phyloP scores from a whole-genome alignment of 2,113 vertebrate genomes.

The Catagonus wagneri region DNA sequence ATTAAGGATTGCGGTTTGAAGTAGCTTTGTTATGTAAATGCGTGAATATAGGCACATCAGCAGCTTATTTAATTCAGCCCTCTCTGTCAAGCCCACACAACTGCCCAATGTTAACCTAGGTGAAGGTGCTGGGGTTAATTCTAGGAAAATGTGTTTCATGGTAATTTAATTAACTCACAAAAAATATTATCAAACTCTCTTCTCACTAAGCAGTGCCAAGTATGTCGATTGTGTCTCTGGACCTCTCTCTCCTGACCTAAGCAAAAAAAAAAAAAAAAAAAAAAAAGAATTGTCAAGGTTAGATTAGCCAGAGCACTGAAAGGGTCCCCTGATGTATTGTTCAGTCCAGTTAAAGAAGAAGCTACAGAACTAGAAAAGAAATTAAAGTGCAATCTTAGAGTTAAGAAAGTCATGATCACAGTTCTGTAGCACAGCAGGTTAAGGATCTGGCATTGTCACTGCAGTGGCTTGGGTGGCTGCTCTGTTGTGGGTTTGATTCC shows the following conservation, averaged over 20 bases:
- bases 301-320: neutral
- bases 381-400: neutral
- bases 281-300: neutral
- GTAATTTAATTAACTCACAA: neutral
- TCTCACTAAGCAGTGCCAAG: neutral
- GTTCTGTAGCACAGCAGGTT: too few species aligned
- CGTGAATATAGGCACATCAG: neutral
- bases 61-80: neutral
- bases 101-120: slow-evolving; percentile 25
- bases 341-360: neutral
- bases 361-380: neutral
- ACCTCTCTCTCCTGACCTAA: neutral
- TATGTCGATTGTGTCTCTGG: neutral
- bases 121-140: slow-evolving; percentile 1
- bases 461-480: too few species aligned
- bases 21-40: slow-evolving; percentile 17
- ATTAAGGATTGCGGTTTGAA: neutral
- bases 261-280: neutral
- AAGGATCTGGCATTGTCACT: too few species aligned
- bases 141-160: slow-evolving; percentile 19
- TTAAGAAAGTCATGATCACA: neutral
- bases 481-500: too few species aligned
- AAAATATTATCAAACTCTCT: neutral
- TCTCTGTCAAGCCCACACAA: neutral
- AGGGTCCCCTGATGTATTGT: neutral